Conservation (phyloP, 2,113 vertebrate species). For the Thomomys bottae region DNA sequence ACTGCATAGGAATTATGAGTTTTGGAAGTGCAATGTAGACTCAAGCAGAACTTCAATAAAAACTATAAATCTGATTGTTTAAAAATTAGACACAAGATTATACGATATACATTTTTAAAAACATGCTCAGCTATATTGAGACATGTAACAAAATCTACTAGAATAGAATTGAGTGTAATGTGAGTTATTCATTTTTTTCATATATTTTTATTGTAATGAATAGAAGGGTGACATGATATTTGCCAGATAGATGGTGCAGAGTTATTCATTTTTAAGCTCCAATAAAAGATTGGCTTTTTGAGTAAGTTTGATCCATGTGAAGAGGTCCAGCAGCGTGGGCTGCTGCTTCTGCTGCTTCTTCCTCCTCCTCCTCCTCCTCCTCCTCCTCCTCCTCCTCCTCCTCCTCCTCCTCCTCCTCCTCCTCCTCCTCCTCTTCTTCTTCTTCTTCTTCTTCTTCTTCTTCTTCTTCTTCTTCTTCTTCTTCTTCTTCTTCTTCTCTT, state of each 20-base stretch:
- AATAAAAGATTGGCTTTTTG: background rate
- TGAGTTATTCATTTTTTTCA: slow-evolving; percentile 5
- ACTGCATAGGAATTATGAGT: background rate
- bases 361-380: no score
- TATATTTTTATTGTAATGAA: no score
- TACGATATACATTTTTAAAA: slow-evolving; percentile 4
- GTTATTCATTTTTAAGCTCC: slow-evolving; percentile 11
- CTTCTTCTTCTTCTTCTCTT: no score
- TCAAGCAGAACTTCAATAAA: slow-evolving; percentile 25
- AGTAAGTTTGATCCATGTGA: background rate
- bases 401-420: no score
- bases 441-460: no score
- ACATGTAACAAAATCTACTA: background rate
- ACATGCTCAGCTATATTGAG: background rate
- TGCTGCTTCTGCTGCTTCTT: no score
- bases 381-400: no score
- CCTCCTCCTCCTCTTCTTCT: no score
- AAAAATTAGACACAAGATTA: background rate
- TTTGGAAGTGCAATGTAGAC: background rate
- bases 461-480: no score
- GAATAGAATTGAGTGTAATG: background rate
- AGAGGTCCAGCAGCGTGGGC: background rate
- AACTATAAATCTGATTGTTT: background rate
- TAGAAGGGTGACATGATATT: no score
- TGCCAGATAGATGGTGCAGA: no score